These are phyloP conservation scores for Drosophila meridionalis DNA, from an alignment of 2,888 invertebrate species.

Conservation along the genomic window DNA sequence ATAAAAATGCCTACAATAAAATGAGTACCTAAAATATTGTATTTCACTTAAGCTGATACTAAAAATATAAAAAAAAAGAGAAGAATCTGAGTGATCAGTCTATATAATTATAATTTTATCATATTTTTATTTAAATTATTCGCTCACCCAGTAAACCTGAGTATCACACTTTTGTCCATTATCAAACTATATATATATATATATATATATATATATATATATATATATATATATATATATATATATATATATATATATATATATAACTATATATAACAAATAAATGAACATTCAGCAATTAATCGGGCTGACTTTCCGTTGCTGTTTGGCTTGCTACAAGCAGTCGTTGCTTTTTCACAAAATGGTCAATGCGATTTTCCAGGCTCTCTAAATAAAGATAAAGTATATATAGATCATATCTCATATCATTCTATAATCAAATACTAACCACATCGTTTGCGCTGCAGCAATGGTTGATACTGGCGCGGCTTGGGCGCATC, in stretches of 20 bases:
- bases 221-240: too few relatives aligned
- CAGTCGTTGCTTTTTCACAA: constrained; percentile 88
- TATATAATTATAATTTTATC: too few relatives aligned
- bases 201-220: too few relatives aligned
- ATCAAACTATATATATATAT: too few relatives aligned
- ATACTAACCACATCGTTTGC: constrained; percentile 92
- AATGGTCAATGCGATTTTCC: constrained; percentile 92
- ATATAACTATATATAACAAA: not conserved
- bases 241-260: too few relatives aligned
- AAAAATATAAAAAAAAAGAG: not conserved
- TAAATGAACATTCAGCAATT: not conserved
- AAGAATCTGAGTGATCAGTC: too few relatives aligned
- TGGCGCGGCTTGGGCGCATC: constrained; percentile 89
- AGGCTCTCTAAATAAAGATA: constrained; percentile 88
- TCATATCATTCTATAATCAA: not conserved
- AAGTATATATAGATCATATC: not conserved
- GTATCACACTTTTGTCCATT: not conserved
- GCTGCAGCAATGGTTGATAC: constrained; percentile 90
- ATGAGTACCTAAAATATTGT: constrained; percentile 2
- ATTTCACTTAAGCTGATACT: not conserved
- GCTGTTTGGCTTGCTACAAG: constrained; percentile 45
- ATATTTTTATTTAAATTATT: not conserved
- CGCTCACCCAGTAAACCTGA: not conserved
- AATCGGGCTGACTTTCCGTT: not conserved
- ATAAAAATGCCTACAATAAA: constrained; percentile 18